Conservation (phyloP, 2,113 vertebrate species). For the Phyllopteryx taeniolatus region DNA sequence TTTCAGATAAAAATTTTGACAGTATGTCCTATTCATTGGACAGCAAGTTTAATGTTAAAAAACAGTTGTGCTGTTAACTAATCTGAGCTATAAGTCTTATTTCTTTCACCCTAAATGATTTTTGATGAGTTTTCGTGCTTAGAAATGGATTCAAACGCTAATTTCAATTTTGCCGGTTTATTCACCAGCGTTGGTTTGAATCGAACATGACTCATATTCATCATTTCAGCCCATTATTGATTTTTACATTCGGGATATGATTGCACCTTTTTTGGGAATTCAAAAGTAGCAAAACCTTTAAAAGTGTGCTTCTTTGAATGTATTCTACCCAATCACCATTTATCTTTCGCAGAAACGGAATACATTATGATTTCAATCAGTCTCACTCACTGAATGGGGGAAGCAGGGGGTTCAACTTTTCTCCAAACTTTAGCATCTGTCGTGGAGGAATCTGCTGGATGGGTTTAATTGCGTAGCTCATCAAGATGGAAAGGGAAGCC, state of each 20-base stretch:
- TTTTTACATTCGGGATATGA: neutral
- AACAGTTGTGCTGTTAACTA: neutral
- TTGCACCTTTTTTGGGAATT: neutral
- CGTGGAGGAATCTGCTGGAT: constrained; percentile 48
- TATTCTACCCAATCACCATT: too few species aligned
- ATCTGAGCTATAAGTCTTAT: too few species aligned
- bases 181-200: neutral
- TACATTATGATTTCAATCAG: constrained; percentile 7
- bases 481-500: constrained; percentile 45
- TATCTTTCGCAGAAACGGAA: neutral
- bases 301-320: neutral
- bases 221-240: neutral
- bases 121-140: neutral
- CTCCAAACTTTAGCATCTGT: constrained; percentile 45
- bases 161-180: neutral
- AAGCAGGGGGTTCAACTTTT: constrained; percentile 26
- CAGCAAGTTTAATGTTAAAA: neutral
- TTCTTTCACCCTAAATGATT: too few species aligned
- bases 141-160: neutral
- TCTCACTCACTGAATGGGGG: constrained; percentile 19
- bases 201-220: neutral
- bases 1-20: too few species aligned
- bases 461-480: constrained; percentile 60
- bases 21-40: neutral
- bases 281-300: neutral